These are phyloP conservation scores for Crypturellus undulatus DNA, from an alignment of 2,113 vertebrate species.

Conservation along the genomic window DNA sequence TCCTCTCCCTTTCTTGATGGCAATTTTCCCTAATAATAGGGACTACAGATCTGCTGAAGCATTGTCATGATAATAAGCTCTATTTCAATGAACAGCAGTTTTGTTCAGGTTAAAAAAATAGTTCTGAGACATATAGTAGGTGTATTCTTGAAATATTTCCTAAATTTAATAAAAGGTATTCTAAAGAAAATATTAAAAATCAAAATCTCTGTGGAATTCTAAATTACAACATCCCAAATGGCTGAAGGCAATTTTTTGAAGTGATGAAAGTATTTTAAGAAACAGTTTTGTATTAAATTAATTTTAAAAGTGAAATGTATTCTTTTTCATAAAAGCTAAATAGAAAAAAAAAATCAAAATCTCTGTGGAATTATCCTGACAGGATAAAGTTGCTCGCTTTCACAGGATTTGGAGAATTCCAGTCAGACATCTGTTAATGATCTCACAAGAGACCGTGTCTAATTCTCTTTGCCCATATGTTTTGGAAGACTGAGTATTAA, in stretches of 20 bases:
- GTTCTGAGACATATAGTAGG: not conserved
- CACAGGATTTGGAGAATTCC: not conserved
- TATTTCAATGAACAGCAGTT: not conserved
- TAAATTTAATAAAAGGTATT: not conserved
- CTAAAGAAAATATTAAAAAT: slow-evolving; percentile 10
- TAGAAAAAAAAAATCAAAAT: not conserved
- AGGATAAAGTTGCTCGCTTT: not conserved
- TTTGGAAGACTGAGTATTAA: not conserved
- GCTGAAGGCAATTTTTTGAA: not conserved
- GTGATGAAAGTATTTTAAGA: not conserved
- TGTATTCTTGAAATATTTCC: not conserved
- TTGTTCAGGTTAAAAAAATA: not conserved
- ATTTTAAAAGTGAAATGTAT: not conserved
- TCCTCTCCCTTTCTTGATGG: not conserved
- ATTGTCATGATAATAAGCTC: slow-evolving; percentile 2
- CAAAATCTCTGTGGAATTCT: no score
- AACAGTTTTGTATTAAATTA: not conserved
- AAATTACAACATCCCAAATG: not conserved
- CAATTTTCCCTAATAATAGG: not conserved
- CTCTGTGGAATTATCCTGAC: not conserved
- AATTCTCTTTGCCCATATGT: not conserved
- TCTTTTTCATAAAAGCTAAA: not conserved
- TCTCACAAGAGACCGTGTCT: not conserved
- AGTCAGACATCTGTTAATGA: not conserved
- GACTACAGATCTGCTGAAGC: not conserved